Percentiles rank a stretch among this genome's conserved stretches.
Conservation (phyloP, 2,113 vertebrate genomes). For the Cygnus atratus region DNA sequence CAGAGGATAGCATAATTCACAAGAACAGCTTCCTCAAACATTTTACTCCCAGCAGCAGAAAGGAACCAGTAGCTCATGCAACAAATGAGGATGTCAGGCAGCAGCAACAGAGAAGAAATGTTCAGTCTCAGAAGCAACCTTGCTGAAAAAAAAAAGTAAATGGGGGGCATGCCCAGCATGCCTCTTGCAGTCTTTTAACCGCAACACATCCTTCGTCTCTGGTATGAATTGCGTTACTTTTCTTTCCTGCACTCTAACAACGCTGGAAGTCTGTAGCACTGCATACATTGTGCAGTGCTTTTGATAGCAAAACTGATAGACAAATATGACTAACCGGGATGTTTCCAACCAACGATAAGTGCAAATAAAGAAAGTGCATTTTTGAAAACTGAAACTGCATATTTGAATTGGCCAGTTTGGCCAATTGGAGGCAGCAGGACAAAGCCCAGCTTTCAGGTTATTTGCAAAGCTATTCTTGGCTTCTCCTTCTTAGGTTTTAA, state of each 20-base stretch:
- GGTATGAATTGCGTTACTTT: not conserved
- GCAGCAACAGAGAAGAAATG: not conserved
- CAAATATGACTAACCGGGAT: not conserved
- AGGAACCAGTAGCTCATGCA: rapidly evolving
- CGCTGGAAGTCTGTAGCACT: not conserved
- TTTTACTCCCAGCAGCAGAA: not conserved
- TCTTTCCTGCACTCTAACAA: not conserved
- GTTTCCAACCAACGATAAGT: not conserved
- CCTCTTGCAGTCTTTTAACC: not conserved
- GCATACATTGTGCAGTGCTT: not conserved
- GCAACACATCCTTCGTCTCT: not conserved
- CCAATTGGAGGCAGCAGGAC: not conserved
- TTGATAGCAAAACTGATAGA: not conserved
- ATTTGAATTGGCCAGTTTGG: not conserved
- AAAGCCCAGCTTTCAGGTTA: not conserved
- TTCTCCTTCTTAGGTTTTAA: not conserved
- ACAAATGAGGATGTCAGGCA: not conserved
- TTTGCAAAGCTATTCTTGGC: constrained; percentile 1
- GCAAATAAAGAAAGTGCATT: not conserved
- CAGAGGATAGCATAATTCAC: not conserved
- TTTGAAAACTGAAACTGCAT: not conserved
- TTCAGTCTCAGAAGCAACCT: not conserved
- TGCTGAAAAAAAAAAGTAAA: not conserved
- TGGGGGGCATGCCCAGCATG: not conserved
- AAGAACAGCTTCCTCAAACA: not conserved